Percentiles rank a stretch among this genome's conserved stretches.
phyloP scores from a whole-genome alignment of 2,113 vertebrate species.

The Tenrec ecaudatus region DNA sequence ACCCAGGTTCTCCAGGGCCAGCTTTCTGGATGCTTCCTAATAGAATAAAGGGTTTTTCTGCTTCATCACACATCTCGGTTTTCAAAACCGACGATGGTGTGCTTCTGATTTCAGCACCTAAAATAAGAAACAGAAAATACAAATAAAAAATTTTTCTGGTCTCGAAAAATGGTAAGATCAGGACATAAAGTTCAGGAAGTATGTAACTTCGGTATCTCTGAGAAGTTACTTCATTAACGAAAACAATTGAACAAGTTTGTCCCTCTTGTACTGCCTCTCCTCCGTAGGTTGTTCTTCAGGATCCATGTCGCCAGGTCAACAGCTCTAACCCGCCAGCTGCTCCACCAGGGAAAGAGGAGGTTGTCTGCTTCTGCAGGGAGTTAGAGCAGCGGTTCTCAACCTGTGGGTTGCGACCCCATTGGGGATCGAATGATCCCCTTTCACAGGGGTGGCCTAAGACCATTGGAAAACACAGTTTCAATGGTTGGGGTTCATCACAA shows the following conservation, averaged over 20 bases:
- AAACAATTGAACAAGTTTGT: neutral
- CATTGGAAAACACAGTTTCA: too few relatives aligned
- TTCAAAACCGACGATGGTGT: conserved; percentile 71
- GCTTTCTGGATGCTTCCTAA: conserved; percentile 58
- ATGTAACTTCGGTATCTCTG: neutral
- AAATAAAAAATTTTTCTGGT: conserved; percentile 28
- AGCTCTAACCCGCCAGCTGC: neutral
- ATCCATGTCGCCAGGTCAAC: neutral
- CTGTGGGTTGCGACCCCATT: too few relatives aligned
- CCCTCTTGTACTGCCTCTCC: neutral
- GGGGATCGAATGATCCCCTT: too few relatives aligned
- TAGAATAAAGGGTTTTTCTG: conserved; percentile 41
- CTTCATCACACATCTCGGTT: conserved; percentile 69
- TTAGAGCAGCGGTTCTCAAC: neutral
- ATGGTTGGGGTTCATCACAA: too few relatives aligned
- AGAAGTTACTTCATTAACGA: neutral
- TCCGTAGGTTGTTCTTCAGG: neutral
- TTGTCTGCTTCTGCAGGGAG: neutral
- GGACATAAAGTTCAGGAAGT: neutral
- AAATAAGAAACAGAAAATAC: conserved; percentile 30
- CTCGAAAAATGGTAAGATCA: conserved; percentile 24
- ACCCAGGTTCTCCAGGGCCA: conserved; percentile 9
- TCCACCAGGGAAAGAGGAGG: neutral
- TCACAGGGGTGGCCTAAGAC: too few relatives aligned
- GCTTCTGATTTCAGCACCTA: conserved; percentile 66